These are phyloP conservation scores for Isurus oxyrinchus DNA, from an alignment of 2,113 vertebrate genomes.

Conservation along the genomic window DNA sequence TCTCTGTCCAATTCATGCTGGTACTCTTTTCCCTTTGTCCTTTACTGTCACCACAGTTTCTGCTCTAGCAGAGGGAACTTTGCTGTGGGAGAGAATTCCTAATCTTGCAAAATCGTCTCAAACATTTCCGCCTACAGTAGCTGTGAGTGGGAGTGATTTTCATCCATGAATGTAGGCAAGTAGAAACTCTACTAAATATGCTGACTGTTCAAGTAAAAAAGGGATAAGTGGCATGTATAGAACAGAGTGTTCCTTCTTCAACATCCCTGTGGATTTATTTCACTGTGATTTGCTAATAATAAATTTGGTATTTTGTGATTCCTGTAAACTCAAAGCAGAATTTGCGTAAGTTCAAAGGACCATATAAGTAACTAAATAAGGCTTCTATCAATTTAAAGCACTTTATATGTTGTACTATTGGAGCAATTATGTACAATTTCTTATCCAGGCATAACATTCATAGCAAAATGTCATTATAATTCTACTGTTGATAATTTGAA, in stretches of 20 bases:
- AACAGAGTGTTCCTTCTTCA: not conserved
- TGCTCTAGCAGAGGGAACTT: not conserved
- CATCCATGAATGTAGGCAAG: not conserved
- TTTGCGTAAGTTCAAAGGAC: not conserved
- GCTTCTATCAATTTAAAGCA: no score
- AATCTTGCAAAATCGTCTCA: not conserved
- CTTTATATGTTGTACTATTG: not conserved
- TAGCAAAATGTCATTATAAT: not conserved
- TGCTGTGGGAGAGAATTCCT: not conserved
- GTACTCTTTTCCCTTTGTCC: not conserved
- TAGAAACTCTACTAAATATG: not conserved
- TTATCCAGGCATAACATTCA: not conserved
- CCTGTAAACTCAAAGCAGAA: not conserved
- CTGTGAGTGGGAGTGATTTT: not conserved
- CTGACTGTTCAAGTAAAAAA: not conserved
- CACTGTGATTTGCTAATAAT: not conserved
- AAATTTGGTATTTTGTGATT: not conserved
- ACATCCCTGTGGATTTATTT: not conserved
- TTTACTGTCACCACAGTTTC: not conserved
- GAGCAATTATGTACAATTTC: not conserved
- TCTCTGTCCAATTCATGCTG: no score
- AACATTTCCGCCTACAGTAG: not conserved
- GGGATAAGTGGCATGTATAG: not conserved
- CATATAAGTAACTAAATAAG: not conserved
- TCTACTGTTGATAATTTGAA: not conserved